Conservation (phyloP, 2,888 invertebrate species). For the Drosophila algonquin region DNA sequence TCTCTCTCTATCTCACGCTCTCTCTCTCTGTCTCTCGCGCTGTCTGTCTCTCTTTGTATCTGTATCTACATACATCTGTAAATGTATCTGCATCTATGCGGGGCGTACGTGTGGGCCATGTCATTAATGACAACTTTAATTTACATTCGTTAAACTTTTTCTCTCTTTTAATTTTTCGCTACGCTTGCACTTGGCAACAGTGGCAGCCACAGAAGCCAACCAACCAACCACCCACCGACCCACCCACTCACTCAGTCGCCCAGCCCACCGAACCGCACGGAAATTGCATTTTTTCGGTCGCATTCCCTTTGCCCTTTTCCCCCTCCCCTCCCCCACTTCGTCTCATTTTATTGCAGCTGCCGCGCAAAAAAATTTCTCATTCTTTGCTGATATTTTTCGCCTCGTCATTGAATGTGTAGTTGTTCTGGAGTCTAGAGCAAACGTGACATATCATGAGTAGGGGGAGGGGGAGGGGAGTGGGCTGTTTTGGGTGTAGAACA, state of each 20-base stretch:
- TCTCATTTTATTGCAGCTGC: conserved; percentile 65
- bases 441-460: conserved; percentile 67
- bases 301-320: conserved; percentile 53
- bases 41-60: neutral
- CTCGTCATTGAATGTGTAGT: conserved; percentile 63
- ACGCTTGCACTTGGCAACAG: conserved; percentile 67
- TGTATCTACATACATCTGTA: conserved; percentile 22
- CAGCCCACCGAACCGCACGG: conserved; percentile 41
- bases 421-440: conserved; percentile 57
- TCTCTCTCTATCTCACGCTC: conserved; percentile 13
- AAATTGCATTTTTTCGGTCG: conserved; percentile 59
- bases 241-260: conserved; percentile 4
- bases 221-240: neutral
- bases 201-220: conserved; percentile 13
- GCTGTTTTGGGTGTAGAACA: conserved; percentile 51
- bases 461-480: neutral
- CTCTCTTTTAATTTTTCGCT: conserved; percentile 48
- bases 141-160: conserved; percentile 45
- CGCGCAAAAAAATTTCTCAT: conserved; percentile 33
- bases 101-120: conserved; percentile 40
- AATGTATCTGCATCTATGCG: conserved; percentile 8
- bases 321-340: conserved; percentile 45
- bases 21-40: neutral
- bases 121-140: conserved; percentile 70
- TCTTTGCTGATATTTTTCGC: conserved; percentile 30